Percentiles rank a stretch among this genome's conserved stretches.
These are phyloP conservation scores for Mechanitis mazaeus DNA, from an alignment of 2,888 invertebrate genomes.

Conservation along the genomic window DNA sequence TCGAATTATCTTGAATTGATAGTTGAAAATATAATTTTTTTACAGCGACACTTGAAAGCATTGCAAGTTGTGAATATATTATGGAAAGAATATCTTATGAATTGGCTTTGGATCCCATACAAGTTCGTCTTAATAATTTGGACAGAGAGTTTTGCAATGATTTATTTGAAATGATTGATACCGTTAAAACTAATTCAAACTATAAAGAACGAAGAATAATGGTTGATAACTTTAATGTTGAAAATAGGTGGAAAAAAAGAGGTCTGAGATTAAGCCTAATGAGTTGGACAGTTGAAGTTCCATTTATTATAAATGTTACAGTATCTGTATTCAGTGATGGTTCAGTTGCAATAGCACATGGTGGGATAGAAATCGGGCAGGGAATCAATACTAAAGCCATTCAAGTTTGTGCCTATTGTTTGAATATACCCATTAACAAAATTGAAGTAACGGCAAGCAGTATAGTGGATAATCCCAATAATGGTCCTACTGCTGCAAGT, in stretches of 20 bases:
- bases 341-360: slow-evolving; percentile 82
- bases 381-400: slow-evolving; percentile 86
- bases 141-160: slow-evolving; percentile 60
- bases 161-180: slow-evolving; percentile 59
- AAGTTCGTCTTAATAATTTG: slow-evolving; percentile 62
- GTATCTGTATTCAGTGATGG: slow-evolving; percentile 81
- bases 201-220: slow-evolving; percentile 61
- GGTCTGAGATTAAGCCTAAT: slow-evolving; percentile 83
- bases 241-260: slow-evolving; percentile 87
- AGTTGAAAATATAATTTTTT: too few species aligned
- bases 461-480: slow-evolving; percentile 74
- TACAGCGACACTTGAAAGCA: slow-evolving; percentile 73
- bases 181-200: slow-evolving; percentile 55
- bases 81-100: slow-evolving; percentile 80
- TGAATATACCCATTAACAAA: slow-evolving; percentile 79
- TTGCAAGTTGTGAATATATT: slow-evolving; percentile 76
- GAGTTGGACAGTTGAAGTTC: slow-evolving; percentile 77
- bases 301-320: slow-evolving; percentile 75
- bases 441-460: slow-evolving; percentile 77
- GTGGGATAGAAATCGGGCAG: slow-evolving; percentile 88
- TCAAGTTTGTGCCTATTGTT: slow-evolving; percentile 81
- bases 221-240: slow-evolving; percentile 77
- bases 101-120: slow-evolving; percentile 73
- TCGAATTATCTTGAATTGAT: too few species aligned
- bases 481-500: slow-evolving; percentile 76